These are phyloP conservation scores for Archips crataeganus DNA, from an alignment of 2,888 invertebrate species.

Conservation along the genomic window DNA sequence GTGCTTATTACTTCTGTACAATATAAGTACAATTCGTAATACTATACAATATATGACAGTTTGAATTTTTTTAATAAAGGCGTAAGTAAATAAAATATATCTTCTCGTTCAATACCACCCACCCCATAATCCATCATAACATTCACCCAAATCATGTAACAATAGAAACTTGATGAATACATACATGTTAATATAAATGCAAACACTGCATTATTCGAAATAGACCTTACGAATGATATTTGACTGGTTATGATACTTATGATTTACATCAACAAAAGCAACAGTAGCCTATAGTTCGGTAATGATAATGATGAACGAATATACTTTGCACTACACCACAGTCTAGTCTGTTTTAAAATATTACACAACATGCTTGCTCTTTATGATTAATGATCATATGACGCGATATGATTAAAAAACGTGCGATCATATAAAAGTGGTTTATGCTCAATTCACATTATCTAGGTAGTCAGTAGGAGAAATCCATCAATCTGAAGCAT, in stretches of 20 bases:
- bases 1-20: conserved; percentile 23
- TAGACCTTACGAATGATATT: conserved; percentile 9
- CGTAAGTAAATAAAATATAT: conserved; percentile 21
- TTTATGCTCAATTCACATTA: background rate
- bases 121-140: conserved; percentile 11
- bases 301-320: conserved; percentile 7
- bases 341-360: background rate
- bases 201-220: conserved; percentile 15
- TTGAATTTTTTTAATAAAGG: conserved; percentile 24
- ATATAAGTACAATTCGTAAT: conserved; percentile 33
- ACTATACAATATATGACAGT: conserved; percentile 11
- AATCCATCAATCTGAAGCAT: background rate
- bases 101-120: background rate
- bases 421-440: background rate
- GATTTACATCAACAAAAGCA: conserved; percentile 14
- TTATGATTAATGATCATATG: background rate
- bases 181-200: conserved; percentile 28
- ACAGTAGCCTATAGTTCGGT: conserved; percentile 1
- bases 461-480: background rate
- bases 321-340: background rate
- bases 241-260: conserved; percentile 8
- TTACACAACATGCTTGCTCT: conserved; percentile 11
- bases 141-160: background rate
- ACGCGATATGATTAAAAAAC: background rate
- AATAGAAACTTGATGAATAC: background rate